Base-by-base conservation (phyloP, 2,797 vertebrate species). In the Sardinella longiceps region DNA sequence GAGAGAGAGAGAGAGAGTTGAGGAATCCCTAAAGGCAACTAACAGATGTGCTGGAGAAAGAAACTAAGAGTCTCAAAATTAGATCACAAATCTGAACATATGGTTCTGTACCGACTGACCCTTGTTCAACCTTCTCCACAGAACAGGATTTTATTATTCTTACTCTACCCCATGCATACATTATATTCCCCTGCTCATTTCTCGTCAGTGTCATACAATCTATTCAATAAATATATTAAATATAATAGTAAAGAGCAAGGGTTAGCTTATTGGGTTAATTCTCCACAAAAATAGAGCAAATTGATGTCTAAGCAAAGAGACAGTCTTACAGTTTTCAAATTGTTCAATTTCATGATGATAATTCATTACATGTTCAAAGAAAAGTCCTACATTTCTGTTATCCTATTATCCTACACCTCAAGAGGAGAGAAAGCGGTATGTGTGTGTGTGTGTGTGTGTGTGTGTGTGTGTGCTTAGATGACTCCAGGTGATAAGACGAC, bases 401-500 rank as follows among this genome's bases (percentile, higher is more conserved):
- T 77, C 33, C 18, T 43, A 15, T 37, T 77, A 77, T 77, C 33
- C 18, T 43, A 15, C 80, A 70, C 23, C 51, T 53, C 51, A 53
- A 33, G 4, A 9, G 33, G 82, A 56, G 9, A 23, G n/a, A 28
- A 48, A 39, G n/a, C 25, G 70, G 18, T 11, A 46, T 77, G 45
- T 45, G 25, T 18, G n/a, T n/a, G n/a, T n/a, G n/a, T n/a, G n/a
- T 48, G 46, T 63, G 48, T 46, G 28, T 20, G 30, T 46, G n/a
- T 48, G 46, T 63, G 48, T 46, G 28, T 20, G 30, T 46, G n/a
- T 81, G 46, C 51, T 33, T 20, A 77, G 70, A 77, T 43, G 37
- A 43, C 66, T 74, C 70, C 70, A 77, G 70, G 70, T 77, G 37
- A 77, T 77, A 77, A 77, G 70, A 23, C 20, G 70, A 77, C 70